Conservation (phyloP, 2,113 vertebrate species). For the Marmota flaviventris region DNA sequence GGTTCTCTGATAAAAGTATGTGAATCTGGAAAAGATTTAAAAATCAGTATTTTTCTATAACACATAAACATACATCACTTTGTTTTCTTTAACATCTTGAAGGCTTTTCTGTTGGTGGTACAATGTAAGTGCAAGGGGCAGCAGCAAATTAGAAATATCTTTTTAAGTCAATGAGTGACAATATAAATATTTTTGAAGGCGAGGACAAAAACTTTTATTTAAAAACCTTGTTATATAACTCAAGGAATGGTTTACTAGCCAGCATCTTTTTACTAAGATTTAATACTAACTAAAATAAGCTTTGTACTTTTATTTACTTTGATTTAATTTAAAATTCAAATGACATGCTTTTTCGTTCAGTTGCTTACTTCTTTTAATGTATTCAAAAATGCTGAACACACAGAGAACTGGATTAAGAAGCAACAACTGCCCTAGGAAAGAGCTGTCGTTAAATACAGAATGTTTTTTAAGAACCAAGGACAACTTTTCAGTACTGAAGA, state of each 20-base stretch:
- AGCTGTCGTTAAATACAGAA: constrained; percentile 75
- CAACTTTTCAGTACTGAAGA: constrained; percentile 77
- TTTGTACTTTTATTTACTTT: constrained; percentile 71
- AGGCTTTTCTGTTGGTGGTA: constrained; percentile 75
- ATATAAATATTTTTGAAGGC: constrained; percentile 76
- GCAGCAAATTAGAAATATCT: constrained; percentile 59
- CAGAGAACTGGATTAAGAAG: constrained; percentile 78
- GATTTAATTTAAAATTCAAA: constrained; percentile 80
- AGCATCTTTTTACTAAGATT: constrained; percentile 78
- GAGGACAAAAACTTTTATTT: constrained; percentile 80
- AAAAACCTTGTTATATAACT: constrained; percentile 72
- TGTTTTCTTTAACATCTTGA: constrained; percentile 67
- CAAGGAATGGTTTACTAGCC: constrained; percentile 77
- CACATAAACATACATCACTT: constrained; percentile 48
- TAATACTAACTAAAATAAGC: constrained; percentile 79
- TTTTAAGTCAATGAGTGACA: constrained; percentile 80
- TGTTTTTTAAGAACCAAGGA: constrained; percentile 76
- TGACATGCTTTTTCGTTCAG: constrained; percentile 72
- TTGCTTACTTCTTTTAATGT: constrained; percentile 80
- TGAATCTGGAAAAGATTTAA: constrained; percentile 73
- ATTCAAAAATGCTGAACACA: constrained; percentile 82
- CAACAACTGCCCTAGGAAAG: constrained; percentile 82
- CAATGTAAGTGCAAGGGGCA: constrained; percentile 74
- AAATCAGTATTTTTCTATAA: constrained; percentile 66
- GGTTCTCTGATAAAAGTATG: constrained; percentile 67